Base-by-base conservation (phyloP, 2,113 vertebrate genomes). In the Cettia cetti region DNA sequence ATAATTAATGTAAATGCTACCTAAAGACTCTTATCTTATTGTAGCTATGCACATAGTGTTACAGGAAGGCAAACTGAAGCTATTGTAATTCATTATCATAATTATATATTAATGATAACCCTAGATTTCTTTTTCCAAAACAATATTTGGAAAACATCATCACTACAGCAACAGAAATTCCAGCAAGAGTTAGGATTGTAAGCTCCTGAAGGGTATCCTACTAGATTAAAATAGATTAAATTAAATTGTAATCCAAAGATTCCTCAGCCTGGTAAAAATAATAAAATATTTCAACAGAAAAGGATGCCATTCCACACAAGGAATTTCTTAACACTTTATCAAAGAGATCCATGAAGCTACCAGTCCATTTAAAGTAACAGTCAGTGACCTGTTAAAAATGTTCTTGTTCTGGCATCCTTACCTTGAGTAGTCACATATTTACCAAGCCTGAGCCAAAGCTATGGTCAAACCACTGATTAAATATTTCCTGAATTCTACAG, bases 401-500 rank as follows among this genome's bases (percentile, higher is more conserved):
- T 74, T 91, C 69, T 82, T 64, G 12, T 83, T 86, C 31, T 87
- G 92, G 72, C 65, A 87, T 84, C 57, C 77, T 91, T 91, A 89
- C 69, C 77, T 92, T 95, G 77, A 91, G 65, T 64, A 89, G 96
- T 96, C 76, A 92, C 88, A 94, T 93, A 96, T 94, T 97, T 94
- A 96, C 92, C 56, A 85, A 88, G 30, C 45, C 35, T 57, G 53
- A 82, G 74, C 57, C 86, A 78, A 69, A 82, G 70, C 39, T 68
- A 87, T 79, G 74, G 83, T 63, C 86, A 87, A 94, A 91, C 20
- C 61, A 77, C 77, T 65, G 84, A 86, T 69, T 63, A 92, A 89
- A 76, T 69, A 59, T 89, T 92, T 77, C 84, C 93, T 76, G 70
- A 85, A 87, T 76, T 87, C 70, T 94, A 24, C 13, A 1, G 6